Percentiles rank a stretch among this genome's conserved stretches.
These are phyloP conservation scores for Branchellion lobata DNA, from an alignment of 2,888 invertebrate genomes.

Conservation along the genomic window DNA sequence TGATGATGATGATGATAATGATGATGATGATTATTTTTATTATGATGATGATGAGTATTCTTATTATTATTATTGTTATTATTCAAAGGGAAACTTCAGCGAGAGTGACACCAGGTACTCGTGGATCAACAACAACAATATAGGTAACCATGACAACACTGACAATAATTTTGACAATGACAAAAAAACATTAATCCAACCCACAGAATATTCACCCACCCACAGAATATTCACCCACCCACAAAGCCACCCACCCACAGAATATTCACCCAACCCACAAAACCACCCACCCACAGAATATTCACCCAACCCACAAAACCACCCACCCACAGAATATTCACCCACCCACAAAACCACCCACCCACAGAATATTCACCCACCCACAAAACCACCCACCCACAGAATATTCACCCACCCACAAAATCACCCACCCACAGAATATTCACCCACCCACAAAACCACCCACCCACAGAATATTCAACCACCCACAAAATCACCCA, in stretches of 20 bases:
- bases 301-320: not conserved
- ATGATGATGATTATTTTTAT: not conserved
- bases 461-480: not conserved
- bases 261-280: not conserved
- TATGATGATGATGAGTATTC: not conserved
- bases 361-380: not conserved
- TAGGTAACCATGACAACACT: not conserved
- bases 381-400: not conserved
- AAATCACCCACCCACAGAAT: not conserved
- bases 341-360: not conserved
- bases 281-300: not conserved
- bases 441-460: not conserved
- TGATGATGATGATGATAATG: constrained; percentile 16
- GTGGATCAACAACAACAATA: no score
- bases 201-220: no score
- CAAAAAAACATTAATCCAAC: not conserved
- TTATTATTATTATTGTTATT: no score
- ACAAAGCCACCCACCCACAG: not conserved
- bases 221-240: not conserved
- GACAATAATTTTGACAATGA: not conserved
- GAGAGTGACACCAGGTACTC: no score
- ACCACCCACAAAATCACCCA: not conserved
- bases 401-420: not conserved
- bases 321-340: not conserved
- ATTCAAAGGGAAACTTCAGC: no score